Evolutionary conservation across 2,888 invertebrate genomes (phyloP), one percentile per base, ranked within the genome.

Genomic region (Synanthedon andrenaeformis): DNA sequence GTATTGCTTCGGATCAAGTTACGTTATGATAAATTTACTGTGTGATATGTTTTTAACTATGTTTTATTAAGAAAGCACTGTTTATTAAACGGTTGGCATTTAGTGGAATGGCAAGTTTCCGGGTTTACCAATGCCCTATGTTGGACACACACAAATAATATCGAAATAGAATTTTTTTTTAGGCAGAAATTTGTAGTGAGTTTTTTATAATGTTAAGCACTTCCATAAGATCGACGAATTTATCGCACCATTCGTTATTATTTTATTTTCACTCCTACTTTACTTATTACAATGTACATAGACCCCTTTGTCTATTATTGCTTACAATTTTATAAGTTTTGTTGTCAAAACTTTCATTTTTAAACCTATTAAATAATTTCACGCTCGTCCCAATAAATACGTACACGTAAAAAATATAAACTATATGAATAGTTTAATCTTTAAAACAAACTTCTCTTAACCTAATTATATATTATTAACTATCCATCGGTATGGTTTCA

Each of bases 401-500:
- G 82, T 86, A 87, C 84, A 87, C 81, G 87, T 87, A 87, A 86
- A 87, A 87, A 87, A 87, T 87, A 87, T 87, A 87, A 87, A 87
- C 87, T 87, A 87, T 87, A 85, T 87, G 80, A 82, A 87, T 87
- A 87, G 87, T 87, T 87, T 86, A 87, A 87, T 87, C 86, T 87
- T 86, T 85, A 86, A 87, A 87, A 87, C 86, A 86, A 87, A 87
- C 86, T 82, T 85, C 68, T 60, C 72, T 79, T 69, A 77, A 56
- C 59, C 84, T 86, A 86, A 83, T 84, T 84, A 86, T 86, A 86
- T 87, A 87, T 87, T 86, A 86, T 85, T 87, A 85, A 85, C 86
- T 86, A 87, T 86, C 80, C 74, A 79, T 85, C 86, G 82, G 82
- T 83, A 81, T 84, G 85, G 76, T 83, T 75, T 82, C 79, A 79